Conservation (phyloP, 2,797 vertebrate species). For the Sparus aurata region DNA sequence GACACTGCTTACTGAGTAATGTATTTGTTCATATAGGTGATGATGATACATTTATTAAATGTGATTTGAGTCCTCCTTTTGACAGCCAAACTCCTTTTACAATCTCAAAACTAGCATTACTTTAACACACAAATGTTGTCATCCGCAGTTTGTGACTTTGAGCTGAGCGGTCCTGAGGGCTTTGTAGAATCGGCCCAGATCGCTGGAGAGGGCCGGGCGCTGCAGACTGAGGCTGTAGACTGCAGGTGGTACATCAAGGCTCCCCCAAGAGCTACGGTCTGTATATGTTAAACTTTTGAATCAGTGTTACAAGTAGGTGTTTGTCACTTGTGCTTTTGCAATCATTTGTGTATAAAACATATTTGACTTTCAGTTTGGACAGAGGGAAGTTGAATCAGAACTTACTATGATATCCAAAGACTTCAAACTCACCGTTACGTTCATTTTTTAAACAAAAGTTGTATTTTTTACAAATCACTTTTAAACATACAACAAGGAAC, state of each 20-base stretch:
- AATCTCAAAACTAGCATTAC: not conserved
- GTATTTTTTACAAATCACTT: no score
- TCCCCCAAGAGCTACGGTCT: conserved; percentile 86
- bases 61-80: not conserved
- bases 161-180: conserved; percentile 95
- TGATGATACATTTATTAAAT: not conserved
- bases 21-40: not conserved
- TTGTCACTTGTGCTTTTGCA: not conserved
- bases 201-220: conserved; percentile 88
- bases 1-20: not conserved
- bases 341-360: not conserved
- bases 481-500: no score
- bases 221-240: conserved; percentile 93
- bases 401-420: no score
- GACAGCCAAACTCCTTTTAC: not conserved
- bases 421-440: no score
- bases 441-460: no score
- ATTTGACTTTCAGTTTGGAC: not conserved
- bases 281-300: conserved; percentile 12
- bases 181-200: conserved; percentile 94
- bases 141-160: conserved; percentile 94
- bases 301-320: not conserved
- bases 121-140: conserved; percentile 35
- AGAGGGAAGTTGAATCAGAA: not conserved
- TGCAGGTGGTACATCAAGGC: conserved; percentile 98